These are phyloP conservation scores for Plectus sambesii DNA, from an alignment of 1,140 invertebrate species.

Conservation along the genomic window DNA sequence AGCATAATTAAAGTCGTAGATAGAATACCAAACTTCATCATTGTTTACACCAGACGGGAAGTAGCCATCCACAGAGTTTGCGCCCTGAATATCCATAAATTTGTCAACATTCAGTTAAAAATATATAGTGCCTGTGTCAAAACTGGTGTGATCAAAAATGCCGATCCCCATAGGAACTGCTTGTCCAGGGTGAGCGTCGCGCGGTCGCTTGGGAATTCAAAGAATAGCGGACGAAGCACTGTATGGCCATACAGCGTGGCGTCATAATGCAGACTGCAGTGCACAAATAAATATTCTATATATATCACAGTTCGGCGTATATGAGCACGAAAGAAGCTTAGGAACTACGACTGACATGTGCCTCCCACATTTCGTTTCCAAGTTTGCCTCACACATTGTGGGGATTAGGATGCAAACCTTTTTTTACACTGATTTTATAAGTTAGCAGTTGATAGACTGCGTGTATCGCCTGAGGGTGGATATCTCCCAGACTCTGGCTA, in stretches of 20 bases:
- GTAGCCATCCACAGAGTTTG: conserved; percentile 26
- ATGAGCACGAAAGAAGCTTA: too few species aligned
- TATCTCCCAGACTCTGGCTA: too few species aligned
- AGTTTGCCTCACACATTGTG: too few species aligned
- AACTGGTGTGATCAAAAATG: conserved; percentile 27
- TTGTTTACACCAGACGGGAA: conserved; percentile 26
- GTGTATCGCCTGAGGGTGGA: too few species aligned
- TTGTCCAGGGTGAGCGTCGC: conserved; percentile 20
- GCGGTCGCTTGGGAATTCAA: conserved; percentile 28
- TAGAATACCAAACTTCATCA: conserved; percentile 33
- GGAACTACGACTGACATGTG: too few species aligned
- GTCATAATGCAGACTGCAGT: conserved; percentile 22
- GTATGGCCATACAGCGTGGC: conserved; percentile 23
- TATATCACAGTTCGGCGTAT: too few species aligned
- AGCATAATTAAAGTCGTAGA: conserved; percentile 32
- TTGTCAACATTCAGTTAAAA: not conserved
- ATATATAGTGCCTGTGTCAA: conserved; percentile 23
- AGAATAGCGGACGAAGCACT: conserved; percentile 26
- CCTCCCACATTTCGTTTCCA: too few species aligned
- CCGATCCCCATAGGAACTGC: conserved; percentile 33
- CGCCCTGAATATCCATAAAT: conserved; percentile 17
- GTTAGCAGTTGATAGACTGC: too few species aligned
- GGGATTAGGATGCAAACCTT: too few species aligned
- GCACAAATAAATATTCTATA: conserved; percentile 2
- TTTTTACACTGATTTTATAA: too few species aligned